Evolutionary conservation across 2,797 vertebrate species (phyloP).

Genomic region (Eupleurogrammus muticus): DNA sequence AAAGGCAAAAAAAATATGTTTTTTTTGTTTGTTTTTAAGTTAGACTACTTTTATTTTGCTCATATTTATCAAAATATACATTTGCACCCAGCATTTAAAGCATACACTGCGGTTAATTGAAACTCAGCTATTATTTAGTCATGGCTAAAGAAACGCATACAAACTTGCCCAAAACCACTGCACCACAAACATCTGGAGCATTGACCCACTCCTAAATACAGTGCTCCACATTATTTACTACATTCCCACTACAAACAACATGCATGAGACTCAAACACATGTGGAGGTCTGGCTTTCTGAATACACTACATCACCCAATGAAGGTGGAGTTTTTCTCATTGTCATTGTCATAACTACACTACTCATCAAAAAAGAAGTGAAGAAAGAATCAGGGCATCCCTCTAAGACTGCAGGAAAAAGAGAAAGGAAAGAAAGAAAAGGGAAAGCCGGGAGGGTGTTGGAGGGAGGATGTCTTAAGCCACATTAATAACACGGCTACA

Average conservation of each 20-base stretch:
- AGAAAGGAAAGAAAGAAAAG: conserved; percentile 15
- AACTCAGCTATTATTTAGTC: no score
- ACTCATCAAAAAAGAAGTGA: conserved; percentile 55
- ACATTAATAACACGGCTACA: conserved; percentile 46
- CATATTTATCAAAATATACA: no score
- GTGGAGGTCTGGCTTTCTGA: conserved; percentile 33
- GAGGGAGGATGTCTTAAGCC: conserved; percentile 25
- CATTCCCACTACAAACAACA: conserved; percentile 30
- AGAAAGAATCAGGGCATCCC: conserved; percentile 25
- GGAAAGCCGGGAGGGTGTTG: not conserved
- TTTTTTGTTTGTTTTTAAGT: no score
- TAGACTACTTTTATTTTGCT: no score
- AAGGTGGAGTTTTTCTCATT: no score
- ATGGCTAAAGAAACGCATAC: conserved; percentile 3
- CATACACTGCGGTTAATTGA: no score
- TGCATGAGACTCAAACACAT: conserved; percentile 28
- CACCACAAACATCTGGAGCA: conserved; percentile 23
- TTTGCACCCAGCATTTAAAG: no score
- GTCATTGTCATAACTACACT: conserved; percentile 20
- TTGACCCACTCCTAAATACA: conserved; percentile 11
- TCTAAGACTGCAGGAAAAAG: conserved; percentile 3
- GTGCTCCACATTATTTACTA: conserved; percentile 37
- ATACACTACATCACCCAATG: no score
- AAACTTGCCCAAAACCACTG: not conserved
- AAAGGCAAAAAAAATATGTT: no score